A percentile compares a stretch with the other conserved stretches of the same genome.
These are phyloP conservation scores for Folsomia manolachei DNA, from an alignment of 2,888 invertebrate species.

Conservation along the genomic window DNA sequence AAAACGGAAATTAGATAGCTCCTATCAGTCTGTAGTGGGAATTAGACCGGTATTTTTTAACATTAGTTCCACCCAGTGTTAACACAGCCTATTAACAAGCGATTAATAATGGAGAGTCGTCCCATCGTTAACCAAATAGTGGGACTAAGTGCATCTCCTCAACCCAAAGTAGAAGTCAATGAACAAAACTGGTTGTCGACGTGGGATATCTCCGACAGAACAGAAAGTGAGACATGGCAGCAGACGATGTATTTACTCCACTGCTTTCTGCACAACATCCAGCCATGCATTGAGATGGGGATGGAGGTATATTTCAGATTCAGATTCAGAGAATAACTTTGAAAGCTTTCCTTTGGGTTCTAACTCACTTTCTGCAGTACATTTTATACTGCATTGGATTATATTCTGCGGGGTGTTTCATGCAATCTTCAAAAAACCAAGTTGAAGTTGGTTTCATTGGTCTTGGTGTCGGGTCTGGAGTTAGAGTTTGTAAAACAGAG, in stretches of 20 bases:
- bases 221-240: too few relatives aligned
- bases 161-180: constrained; percentile 18
- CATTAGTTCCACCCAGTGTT: neutral
- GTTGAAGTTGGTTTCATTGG: neutral
- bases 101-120: neutral
- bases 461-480: neutral
- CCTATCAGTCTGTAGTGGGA: neutral
- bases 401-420: too few relatives aligned
- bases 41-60: neutral
- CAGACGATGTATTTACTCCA: too few relatives aligned
- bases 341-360: too few relatives aligned
- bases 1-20: neutral
- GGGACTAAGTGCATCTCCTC: constrained; percentile 7
- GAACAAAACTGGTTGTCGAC: constrained; percentile 19
- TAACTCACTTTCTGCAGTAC: neutral
- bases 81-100: neutral
- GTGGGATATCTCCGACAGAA: constrained; percentile 9
- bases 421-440: neutral
- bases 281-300: too few relatives aligned
- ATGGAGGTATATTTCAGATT: neutral
- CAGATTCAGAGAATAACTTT: neutral
- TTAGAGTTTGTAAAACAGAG: neutral
- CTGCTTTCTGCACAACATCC: constrained; percentile 17
- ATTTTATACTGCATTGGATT: too few relatives aligned
- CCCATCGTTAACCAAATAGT: constrained; percentile 7